Percentiles rank a stretch among this genome's conserved stretches.
Evolutionary conservation across 2,113 vertebrate genomes (phyloP).

Genomic region (Conger conger): DNA sequence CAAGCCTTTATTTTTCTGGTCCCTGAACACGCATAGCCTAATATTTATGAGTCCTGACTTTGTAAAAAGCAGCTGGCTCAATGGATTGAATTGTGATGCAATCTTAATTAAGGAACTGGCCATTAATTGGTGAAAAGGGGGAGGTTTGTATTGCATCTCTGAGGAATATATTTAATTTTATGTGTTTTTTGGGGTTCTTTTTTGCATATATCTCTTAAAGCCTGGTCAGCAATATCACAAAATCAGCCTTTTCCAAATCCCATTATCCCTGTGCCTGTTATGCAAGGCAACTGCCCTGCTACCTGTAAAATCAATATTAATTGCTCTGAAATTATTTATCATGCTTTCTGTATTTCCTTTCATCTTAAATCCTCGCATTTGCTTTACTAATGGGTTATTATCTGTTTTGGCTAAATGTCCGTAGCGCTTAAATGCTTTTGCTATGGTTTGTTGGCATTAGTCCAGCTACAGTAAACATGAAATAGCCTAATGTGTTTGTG

Average conservation of each 20-base stretch:
- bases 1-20: not conserved
- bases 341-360: not conserved
- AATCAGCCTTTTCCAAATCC: not conserved
- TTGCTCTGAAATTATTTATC: not conserved
- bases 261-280: not conserved
- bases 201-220: not conserved
- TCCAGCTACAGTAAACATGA: too few species aligned
- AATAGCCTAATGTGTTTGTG: too few species aligned
- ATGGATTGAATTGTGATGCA: not conserved
- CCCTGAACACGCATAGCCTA: not conserved
- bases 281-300: not conserved
- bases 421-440: not conserved
- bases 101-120: not conserved
- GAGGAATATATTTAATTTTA: not conserved
- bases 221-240: not conserved
- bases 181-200: not conserved
- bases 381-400: not conserved
- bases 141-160: not conserved
- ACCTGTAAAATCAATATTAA: slow-evolving; percentile 9
- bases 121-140: not conserved
- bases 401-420: not conserved
- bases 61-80: not conserved
- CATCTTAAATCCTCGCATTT: not conserved
- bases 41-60: not conserved
- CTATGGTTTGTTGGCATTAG: too few species aligned